Conservation (phyloP, 2,797 vertebrate species). For the Carapus acus region DNA sequence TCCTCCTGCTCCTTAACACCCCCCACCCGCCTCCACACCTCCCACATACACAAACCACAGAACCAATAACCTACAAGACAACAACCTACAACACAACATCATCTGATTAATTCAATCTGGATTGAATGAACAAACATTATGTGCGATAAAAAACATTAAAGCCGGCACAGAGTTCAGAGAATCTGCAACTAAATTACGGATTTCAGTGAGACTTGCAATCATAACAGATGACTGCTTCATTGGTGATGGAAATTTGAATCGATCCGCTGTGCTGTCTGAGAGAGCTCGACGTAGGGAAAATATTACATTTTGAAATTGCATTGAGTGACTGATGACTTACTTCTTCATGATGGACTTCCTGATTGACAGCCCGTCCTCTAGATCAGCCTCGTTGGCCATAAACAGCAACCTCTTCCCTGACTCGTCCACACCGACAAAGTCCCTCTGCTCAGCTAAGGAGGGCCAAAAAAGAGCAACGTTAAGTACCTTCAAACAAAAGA, state of each 20-base stretch:
- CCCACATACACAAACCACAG: slow-evolving; percentile 38
- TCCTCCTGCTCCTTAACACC: slow-evolving; percentile 50
- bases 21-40: slow-evolving; percentile 26
- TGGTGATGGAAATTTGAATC: too few relatives aligned
- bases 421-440: slow-evolving; percentile 93
- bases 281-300: too few relatives aligned
- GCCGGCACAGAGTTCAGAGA: too few relatives aligned
- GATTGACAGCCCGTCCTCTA: slow-evolving; percentile 90
- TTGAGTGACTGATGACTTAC: slow-evolving; percentile 68
- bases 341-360: slow-evolving; percentile 92
- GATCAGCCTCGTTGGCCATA: slow-evolving; percentile 96
- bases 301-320: too few relatives aligned
- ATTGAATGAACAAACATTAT: neutral
- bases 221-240: too few relatives aligned
- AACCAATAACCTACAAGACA: slow-evolving; percentile 28
- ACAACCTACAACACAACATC: slow-evolving; percentile 19
- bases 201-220: too few relatives aligned
- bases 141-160: too few relatives aligned
- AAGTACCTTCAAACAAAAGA: neutral
- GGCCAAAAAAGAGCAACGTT: slow-evolving; percentile 14
- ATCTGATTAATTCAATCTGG: slow-evolving; percentile 20
- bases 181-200: too few relatives aligned
- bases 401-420: slow-evolving; percentile 91
- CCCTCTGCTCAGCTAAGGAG: slow-evolving; percentile 96
- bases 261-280: too few relatives aligned